Evolutionary conservation across 2,797 vertebrate genomes (phyloP).

Genomic region (Liparis tanakae): DNA sequence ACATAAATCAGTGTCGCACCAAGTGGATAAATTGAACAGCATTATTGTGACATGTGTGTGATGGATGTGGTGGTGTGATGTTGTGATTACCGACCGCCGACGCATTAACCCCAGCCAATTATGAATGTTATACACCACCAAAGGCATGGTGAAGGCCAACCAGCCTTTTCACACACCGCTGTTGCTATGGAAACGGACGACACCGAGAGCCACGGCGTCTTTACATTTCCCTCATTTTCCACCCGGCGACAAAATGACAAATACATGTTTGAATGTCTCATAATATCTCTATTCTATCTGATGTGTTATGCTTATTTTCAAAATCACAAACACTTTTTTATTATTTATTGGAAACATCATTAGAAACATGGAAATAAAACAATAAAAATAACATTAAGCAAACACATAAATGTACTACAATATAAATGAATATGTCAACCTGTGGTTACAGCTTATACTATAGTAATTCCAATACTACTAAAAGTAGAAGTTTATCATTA

Average conservation of each 20-base stretch:
- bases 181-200: constrained; percentile 83
- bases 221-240: constrained; percentile 36
- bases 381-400: neutral
- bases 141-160: constrained; percentile 70
- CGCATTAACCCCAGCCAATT: constrained; percentile 83
- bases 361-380: neutral
- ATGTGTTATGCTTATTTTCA: neutral
- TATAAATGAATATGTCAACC: neutral
- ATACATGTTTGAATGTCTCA: constrained; percentile 33
- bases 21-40: constrained; percentile 66
- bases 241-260: constrained; percentile 27
- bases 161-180: constrained; percentile 72
- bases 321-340: neutral
- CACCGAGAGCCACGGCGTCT: constrained; percentile 52
- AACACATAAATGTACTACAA: neutral
- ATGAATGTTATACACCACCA: constrained; percentile 78
- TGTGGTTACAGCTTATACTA: neutral
- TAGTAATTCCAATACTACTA: neutral
- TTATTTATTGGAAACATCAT: neutral
- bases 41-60: constrained; percentile 66
- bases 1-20: constrained; percentile 45
- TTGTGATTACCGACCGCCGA: constrained; percentile 70
- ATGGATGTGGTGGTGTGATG: constrained; percentile 73
- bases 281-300: neutral
- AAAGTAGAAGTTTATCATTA: neutral